Evolutionary conservation across 2,113 vertebrate species (phyloP), one percentile per base, ranked within the genome.

Genomic region (Phylloscopus whistleri): DNA sequence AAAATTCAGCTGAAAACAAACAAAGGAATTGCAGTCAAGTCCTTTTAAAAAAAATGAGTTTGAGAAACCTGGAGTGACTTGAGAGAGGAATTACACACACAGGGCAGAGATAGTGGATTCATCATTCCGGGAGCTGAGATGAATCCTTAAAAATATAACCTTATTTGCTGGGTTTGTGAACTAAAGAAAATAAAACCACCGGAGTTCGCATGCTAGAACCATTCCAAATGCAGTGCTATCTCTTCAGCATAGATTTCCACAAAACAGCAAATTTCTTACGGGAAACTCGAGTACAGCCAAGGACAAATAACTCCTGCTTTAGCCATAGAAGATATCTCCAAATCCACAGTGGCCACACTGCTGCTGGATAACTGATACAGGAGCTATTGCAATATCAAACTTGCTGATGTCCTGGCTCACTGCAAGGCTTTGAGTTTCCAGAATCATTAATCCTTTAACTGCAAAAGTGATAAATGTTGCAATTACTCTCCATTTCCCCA

Each of bases 1-100:
- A 87, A 93, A 97, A 94, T 72, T 84, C 86, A 94, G 56, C 70
- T 69, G 39, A 93, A 94, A 90, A 24, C 63, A 67, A 82, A 41
- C 33, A 68, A 96, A 82, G 69, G 49, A 69, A 91, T 76, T 93
- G 35, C 60, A 96, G 77, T 93, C 31, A 51, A 72, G 60, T 75
- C 43, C 66, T 75, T 75, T 31, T 56, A 66, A 64, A 82, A 90
- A 73, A 80, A 56, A 88, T 69, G 51, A 70, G 52, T 89, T 89
- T 93, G 68, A 74, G 72, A 88, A 66, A 37, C 52, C 56, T 89
- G 73, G 64, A 85, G 70, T 81, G 68, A 88, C 60, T 66, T 69
- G 67, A 81, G 67, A 87, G 85, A 87, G 44, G 51, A 60, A 91
- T 91, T 26, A 12, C 58, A 56, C 27, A 80, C 39, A 92, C 35